Evolutionary conservation across 1,140 invertebrate species (phyloP).

Genomic region (Drosophila chauvacae): DNA sequence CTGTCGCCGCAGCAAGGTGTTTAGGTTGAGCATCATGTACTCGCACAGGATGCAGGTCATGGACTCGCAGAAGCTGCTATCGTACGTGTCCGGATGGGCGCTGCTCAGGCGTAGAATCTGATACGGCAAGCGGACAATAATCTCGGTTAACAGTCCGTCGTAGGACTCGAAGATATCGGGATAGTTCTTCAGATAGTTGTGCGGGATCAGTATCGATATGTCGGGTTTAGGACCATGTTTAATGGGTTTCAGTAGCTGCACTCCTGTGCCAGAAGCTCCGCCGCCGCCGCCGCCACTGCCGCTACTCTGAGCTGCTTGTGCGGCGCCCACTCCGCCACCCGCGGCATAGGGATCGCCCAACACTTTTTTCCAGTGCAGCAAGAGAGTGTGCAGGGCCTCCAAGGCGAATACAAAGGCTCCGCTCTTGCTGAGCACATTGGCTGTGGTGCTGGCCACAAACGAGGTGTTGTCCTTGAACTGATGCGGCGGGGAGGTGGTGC

Average conservation of each 20-base stretch:
- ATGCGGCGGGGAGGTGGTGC: constrained; percentile 85
- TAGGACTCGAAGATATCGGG: constrained; percentile 97
- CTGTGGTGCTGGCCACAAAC: constrained; percentile 91
- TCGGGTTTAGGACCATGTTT: constrained; percentile 93
- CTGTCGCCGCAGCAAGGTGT: constrained; percentile 91
- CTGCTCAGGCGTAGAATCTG: constrained; percentile 93
- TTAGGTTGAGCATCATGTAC: constrained; percentile 97
- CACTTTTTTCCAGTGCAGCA: constrained; percentile 90
- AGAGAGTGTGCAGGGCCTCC: constrained; percentile 90
- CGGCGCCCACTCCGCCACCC: constrained; percentile 29
- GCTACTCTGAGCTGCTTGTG: constrained; percentile 7
- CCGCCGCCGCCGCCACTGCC: not conserved
- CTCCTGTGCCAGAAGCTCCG: constrained; percentile 25
- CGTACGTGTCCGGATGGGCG: constrained; percentile 85
- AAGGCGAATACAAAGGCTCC: constrained; percentile 94
- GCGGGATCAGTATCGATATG: constrained; percentile 97
- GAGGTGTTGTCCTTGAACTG: constrained; percentile 87
- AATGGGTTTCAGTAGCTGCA: constrained; percentile 89
- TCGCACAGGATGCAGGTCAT: constrained; percentile 94
- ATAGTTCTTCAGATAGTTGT: constrained; percentile 96
- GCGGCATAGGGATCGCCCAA: constrained; percentile 84
- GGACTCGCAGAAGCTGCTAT: constrained; percentile 93
- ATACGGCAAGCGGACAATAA: constrained; percentile 96
- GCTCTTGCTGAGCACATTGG: constrained; percentile 90
- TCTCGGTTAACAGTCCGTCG: constrained; percentile 96